Conservation (phyloP, 1,140 invertebrate genomes). For the Ectropis grisescens region DNA sequence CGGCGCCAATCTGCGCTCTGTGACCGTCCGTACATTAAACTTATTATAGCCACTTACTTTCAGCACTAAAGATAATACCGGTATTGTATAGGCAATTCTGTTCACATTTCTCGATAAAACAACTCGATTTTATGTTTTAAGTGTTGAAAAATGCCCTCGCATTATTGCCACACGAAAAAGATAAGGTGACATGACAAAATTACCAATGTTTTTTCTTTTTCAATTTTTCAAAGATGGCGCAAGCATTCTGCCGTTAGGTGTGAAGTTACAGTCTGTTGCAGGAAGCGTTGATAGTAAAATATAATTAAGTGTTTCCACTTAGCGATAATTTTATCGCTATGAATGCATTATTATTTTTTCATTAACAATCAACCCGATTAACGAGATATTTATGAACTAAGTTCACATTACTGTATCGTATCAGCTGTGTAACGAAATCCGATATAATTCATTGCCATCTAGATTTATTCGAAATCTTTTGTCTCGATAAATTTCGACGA, state of each 20-base stretch:
- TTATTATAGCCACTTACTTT: slow-evolving; percentile 47
- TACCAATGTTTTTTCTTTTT: slow-evolving; percentile 17
- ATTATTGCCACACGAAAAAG: slow-evolving; percentile 20
- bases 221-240: slow-evolving; percentile 28
- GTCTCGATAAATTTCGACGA: too few relatives aligned
- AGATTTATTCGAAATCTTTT: too few relatives aligned
- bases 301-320: slow-evolving; percentile 19
- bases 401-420: too few relatives aligned
- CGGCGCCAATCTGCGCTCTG: slow-evolving; percentile 23
- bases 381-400: too few relatives aligned
- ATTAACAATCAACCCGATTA: slow-evolving; percentile 1
- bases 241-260: slow-evolving; percentile 10
- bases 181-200: slow-evolving; percentile 20
- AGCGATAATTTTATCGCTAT: slow-evolving; percentile 9
- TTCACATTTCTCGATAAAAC: slow-evolving; percentile 39
- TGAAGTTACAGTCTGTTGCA: slow-evolving; percentile 16
- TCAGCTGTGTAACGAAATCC: too few relatives aligned
- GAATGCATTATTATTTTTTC: slow-evolving; percentile 10
- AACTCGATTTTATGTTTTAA: slow-evolving; percentile 37
- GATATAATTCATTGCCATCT: too few relatives aligned
- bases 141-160: slow-evolving; percentile 31
- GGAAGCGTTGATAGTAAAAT: slow-evolving; percentile 26
- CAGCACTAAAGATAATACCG: slow-evolving; percentile 38
- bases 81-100: slow-evolving; percentile 36
- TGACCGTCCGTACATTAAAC: slow-evolving; percentile 23